Conservation (phyloP, 2,113 vertebrate species). For the Xerus inauris region DNA sequence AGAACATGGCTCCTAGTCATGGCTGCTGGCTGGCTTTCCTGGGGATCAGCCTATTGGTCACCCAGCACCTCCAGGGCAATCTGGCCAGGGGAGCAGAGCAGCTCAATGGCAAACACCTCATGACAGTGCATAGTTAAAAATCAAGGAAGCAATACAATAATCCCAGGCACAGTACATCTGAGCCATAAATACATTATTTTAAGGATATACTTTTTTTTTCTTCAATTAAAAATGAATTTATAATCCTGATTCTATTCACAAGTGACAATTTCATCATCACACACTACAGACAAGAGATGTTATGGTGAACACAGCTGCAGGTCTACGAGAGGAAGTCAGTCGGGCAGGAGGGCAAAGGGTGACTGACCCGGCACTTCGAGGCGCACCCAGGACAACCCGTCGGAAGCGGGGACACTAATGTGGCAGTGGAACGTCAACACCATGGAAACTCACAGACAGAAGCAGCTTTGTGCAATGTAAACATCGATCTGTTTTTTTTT, state of each 20-base stretch:
- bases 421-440: conserved; percentile 90
- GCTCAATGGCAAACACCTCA: conserved; percentile 91
- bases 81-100: conserved; percentile 81
- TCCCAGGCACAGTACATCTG: conserved; percentile 92
- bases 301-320: conserved; percentile 89
- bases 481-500: conserved; percentile 87
- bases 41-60: background rate
- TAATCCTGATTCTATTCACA: conserved; percentile 92
- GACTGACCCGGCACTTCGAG: conserved; percentile 79
- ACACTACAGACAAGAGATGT: conserved; percentile 88
- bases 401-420: conserved; percentile 87
- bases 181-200: conserved; percentile 90
- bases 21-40: background rate
- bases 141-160: conserved; percentile 96
- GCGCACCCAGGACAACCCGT: conserved; percentile 89
- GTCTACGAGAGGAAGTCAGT: conserved; percentile 82
- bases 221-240: conserved; percentile 92
- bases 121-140: conserved; percentile 99
- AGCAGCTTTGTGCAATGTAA: conserved; percentile 97
- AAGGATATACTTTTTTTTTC: conserved; percentile 90
- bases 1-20: background rate
- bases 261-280: conserved; percentile 90
- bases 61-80: background rate
- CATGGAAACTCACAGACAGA: conserved; percentile 94
- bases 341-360: conserved; percentile 54